Evolutionary conservation across 1,140 invertebrate genomes (phyloP).

Genomic region (Brachionus plicatilis): DNA sequence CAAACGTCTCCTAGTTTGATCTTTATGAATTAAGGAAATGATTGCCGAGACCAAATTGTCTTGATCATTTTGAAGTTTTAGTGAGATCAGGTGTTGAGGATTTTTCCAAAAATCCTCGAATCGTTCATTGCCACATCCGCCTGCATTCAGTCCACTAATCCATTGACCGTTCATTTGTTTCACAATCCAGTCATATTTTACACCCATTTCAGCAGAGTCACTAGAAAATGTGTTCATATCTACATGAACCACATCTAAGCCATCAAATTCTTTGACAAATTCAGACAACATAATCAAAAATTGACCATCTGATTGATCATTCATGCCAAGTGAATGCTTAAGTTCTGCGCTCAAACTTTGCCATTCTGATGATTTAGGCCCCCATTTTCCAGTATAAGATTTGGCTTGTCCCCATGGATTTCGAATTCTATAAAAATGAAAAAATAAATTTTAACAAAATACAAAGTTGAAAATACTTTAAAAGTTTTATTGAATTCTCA

Average conservation of each 20-base stretch:
- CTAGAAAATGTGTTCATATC: slow-evolving; percentile 1
- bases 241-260: slow-evolving; percentile 23
- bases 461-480: neutral
- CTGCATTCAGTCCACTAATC: slow-evolving; percentile 24
- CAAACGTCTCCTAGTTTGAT: neutral
- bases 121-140: slow-evolving; percentile 39
- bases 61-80: neutral
- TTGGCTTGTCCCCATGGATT: slow-evolving; percentile 61
- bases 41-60: slow-evolving; percentile 1
- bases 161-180: slow-evolving; percentile 19
- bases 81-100: slow-evolving; percentile 18
- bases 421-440: slow-evolving; percentile 42
- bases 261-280: slow-evolving; percentile 42
- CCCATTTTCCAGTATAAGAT: slow-evolving; percentile 62
- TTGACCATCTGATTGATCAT: slow-evolving; percentile 53
- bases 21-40: slow-evolving; percentile 24
- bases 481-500: neutral
- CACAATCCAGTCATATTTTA: neutral
- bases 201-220: neutral
- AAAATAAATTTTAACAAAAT: neutral
- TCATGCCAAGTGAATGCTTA: slow-evolving; percentile 41
- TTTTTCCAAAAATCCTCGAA: slow-evolving; percentile 32
- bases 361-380: slow-evolving; percentile 62
- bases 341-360: slow-evolving; percentile 58
- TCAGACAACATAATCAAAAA: slow-evolving; percentile 60